Conservation (phyloP, 1,140 invertebrate species). For the Melipona quadrifasciata region DNA sequence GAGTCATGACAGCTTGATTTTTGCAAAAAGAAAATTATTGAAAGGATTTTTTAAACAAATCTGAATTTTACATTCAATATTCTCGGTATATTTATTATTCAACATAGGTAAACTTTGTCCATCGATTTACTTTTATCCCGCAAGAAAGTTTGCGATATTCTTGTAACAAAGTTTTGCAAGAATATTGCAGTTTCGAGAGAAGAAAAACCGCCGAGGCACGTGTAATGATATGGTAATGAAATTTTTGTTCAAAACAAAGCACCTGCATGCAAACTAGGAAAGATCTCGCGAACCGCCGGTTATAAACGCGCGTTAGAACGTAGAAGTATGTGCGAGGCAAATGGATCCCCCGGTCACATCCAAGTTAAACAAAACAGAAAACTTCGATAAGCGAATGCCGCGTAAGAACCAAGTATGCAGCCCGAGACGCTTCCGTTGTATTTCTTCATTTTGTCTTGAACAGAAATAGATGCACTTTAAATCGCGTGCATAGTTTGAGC, state of each 20-base stretch:
- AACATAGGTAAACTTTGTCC: neutral
- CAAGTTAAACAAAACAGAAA: neutral
- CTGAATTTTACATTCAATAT: neutral
- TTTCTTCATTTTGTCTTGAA: neutral
- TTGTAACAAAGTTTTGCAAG: neutral
- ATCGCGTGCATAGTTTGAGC: neutral
- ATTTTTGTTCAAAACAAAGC: neutral
- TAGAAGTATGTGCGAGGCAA: neutral
- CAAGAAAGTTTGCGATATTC: neutral
- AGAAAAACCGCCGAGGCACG: neutral
- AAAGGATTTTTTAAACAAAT: neutral
- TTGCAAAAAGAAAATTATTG: neutral
- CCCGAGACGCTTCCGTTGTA: neutral
- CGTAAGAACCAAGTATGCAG: neutral
- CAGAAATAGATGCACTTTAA: constrained; percentile 4
- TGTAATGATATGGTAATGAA: neutral
- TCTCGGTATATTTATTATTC: neutral
- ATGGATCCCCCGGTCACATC: neutral
- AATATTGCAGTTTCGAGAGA: neutral
- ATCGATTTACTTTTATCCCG: neutral
- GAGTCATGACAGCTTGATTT: neutral
- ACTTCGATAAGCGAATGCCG: neutral
- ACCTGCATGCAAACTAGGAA: neutral
- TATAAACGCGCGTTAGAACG: neutral
- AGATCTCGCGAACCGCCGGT: neutral